Evolutionary conservation across 2,797 vertebrate genomes (phyloP), one percentile per base, ranked within the genome.

Genomic region (Linurgus olivaceus): DNA sequence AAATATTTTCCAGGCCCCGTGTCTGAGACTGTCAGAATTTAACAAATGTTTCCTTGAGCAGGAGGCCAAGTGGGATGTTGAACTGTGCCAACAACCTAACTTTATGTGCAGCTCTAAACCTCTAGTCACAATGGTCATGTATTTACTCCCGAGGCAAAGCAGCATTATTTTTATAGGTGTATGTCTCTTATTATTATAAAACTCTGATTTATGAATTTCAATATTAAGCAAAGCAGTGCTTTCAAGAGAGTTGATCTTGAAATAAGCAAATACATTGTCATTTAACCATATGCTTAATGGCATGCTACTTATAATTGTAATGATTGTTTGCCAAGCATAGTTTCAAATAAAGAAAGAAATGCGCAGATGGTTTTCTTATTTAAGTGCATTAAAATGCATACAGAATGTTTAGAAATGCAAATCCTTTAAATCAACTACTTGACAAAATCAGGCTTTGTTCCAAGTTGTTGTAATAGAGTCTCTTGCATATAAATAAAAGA

Each of bases 311-410:
- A 90, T 86, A 96, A 92, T 86, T 73, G 82, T 84, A 93, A 81
- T 88, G 57, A 95, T 82, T 89, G 25, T 95, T 93, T 89, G 87
- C 68, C 74, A 72, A 82, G 84, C 72, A 38, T 57, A 58, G 48
- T 86, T 86, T 88, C 78, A 88, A 91, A 90, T 88, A 91, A 95
- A 88, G 84, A 78, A 95, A 93, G 73, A 63, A 92, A 84, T 57
- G 52, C 75, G 90, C 92, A 91, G 90, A 93, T 96, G 86, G 61
- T 86, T 96, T 94, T 95, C 96, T 89, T 95, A 88, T 91, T 96
- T 95, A 94, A 96, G 82, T 81, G 78, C 55, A 88, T 95, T 92
- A 95, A 94, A 97, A 97, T 96, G 96, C 93, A 91, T 84, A 77
- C 42, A 33, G 77, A 72, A 71, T 86, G 73, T 95, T 97, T 96